These are phyloP conservation scores for Tokudaia tokunoshimensis DNA, from an alignment of 2,797 vertebrate genomes.

Conservation along the genomic window DNA sequence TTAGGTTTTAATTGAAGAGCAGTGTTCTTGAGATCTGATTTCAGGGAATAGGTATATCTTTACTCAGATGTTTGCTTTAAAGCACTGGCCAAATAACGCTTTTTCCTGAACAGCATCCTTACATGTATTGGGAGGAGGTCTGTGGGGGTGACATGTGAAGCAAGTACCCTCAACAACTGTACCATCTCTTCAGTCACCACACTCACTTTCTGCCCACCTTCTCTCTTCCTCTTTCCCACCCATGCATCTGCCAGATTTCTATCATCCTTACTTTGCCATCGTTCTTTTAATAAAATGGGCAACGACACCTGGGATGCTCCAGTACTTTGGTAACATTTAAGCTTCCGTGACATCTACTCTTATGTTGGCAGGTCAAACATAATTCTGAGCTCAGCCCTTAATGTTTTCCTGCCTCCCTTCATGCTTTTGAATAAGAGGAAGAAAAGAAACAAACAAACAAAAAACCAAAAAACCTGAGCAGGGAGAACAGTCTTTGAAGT, in stretches of 20 bases:
- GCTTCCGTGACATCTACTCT: background rate
- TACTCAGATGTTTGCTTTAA: background rate
- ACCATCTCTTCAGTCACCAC: background rate
- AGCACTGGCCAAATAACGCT: background rate
- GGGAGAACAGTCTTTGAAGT: background rate
- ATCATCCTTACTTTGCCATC: background rate
- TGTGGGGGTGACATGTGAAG: background rate
- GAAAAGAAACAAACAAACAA: background rate
- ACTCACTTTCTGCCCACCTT: background rate
- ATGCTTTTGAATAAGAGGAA: background rate
- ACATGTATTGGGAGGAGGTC: background rate
- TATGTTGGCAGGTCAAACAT: background rate
- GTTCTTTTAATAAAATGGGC: background rate
- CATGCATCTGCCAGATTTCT: too few species aligned
- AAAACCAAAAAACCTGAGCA: background rate
- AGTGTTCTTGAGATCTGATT: slow-evolving; percentile 16
- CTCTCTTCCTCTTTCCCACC: background rate
- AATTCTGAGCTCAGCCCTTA: background rate
- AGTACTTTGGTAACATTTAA: background rate
- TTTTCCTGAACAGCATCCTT: background rate
- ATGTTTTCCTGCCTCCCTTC: background rate
- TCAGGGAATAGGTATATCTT: background rate
- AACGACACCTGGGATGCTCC: background rate
- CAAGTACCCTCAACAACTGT: background rate
- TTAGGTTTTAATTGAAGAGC: slow-evolving; percentile 43